Evolutionary conservation across 2,113 vertebrate genomes (phyloP).

Genomic region (Xiphophorus couchianus): DNA sequence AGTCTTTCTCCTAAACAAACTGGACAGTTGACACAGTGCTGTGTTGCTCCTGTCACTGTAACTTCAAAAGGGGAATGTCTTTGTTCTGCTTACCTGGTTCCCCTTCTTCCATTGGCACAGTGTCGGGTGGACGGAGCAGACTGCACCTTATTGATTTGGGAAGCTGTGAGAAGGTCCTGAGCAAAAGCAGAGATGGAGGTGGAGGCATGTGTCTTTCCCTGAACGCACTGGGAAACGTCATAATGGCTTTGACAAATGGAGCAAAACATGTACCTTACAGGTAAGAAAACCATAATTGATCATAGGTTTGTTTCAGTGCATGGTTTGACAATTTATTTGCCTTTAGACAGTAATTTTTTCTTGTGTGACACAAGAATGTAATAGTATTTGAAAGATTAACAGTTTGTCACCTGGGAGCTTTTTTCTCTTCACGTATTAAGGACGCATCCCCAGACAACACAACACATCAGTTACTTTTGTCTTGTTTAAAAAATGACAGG

Average conservation of each 20-base stretch:
- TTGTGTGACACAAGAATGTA: conserved; percentile 35
- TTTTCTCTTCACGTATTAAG: conserved; percentile 20
- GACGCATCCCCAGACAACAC: conserved; percentile 13
- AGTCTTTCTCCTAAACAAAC: conserved; percentile 65
- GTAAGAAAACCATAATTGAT: conserved; percentile 75
- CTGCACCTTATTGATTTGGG: conserved; percentile 96
- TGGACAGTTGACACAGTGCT: conserved; percentile 45
- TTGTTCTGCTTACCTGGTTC: conserved; percentile 34
- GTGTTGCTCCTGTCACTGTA: conserved; percentile 30
- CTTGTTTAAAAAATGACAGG: conserved; percentile 19
- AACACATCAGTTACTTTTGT: neutral
- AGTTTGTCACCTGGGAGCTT: conserved; percentile 21
- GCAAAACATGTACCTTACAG: conserved; percentile 97
- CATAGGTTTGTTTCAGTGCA: neutral
- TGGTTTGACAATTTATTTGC: conserved; percentile 37
- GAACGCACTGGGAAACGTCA: conserved; percentile 92
- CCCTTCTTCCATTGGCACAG: conserved; percentile 48
- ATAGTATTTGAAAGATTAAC: conserved; percentile 33
- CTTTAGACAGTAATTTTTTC: conserved; percentile 32
- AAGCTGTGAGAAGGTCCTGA: conserved; percentile 89
- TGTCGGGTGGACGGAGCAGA: conserved; percentile 91
- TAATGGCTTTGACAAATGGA: conserved; percentile 93
- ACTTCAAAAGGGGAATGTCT: conserved; percentile 48
- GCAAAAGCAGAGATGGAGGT: conserved; percentile 87
- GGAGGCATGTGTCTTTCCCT: conserved; percentile 89